phyloP scores from a whole-genome alignment of 92 coral and sea anemone species.

The Metridium senile region DNA sequence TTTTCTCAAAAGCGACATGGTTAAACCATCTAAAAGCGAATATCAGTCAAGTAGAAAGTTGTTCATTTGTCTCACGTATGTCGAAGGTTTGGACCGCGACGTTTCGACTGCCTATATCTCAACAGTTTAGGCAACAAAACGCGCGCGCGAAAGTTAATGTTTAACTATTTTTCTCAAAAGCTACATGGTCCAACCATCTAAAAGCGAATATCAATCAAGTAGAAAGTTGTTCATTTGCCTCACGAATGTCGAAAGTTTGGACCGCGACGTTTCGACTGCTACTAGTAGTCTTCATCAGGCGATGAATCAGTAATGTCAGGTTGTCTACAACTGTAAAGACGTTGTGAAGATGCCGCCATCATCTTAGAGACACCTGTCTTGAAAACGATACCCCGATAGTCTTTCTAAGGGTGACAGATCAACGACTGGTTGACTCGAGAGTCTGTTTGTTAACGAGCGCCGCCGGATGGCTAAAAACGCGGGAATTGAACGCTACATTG shows the following conservation, averaged over 20 bases:
- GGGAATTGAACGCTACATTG: neutral
- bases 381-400: conserved; percentile 6
- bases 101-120: too few relatives aligned
- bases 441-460: conserved; percentile 13
- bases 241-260: too few relatives aligned
- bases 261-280: too few relatives aligned
- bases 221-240: too few relatives aligned
- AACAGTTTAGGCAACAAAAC: too few relatives aligned
- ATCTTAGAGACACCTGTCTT: conserved; percentile 23
- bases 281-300: too few relatives aligned
- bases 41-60: too few relatives aligned
- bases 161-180: neutral
- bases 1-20: neutral
- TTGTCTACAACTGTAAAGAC: neutral
- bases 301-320: neutral
- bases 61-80: too few relatives aligned
- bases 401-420: conserved; percentile 10
- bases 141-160: neutral
- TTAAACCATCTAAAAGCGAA: neutral
- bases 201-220: too few relatives aligned
- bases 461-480: conserved; percentile 2
- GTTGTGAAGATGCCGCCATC: conserved; percentile 15
- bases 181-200: neutral
- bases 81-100: too few relatives aligned
- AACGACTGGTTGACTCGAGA: conserved; percentile 15